Percentiles rank a stretch among this genome's conserved stretches.
Conservation (phyloP, 2,888 invertebrate species). For the Trichogramma dendrolimi region DNA sequence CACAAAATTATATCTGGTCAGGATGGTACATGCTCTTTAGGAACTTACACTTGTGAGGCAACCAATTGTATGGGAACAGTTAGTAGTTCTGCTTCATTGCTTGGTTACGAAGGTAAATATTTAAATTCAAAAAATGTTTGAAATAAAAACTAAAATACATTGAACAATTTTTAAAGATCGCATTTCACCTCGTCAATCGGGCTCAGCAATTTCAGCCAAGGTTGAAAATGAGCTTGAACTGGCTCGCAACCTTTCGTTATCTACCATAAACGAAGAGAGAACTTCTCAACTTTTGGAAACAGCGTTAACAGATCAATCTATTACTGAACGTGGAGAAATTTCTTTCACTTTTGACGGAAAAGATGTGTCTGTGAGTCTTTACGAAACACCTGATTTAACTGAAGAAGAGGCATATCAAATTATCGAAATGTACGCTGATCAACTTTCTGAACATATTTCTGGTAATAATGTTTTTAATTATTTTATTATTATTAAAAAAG, state of each 20-base stretch:
- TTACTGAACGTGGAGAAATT: slow-evolving; percentile 79
- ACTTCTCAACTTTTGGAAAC: slow-evolving; percentile 86
- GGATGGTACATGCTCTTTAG: slow-evolving; percentile 84
- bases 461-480: slow-evolving; percentile 47
- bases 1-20: slow-evolving; percentile 86
- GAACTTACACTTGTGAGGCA: slow-evolving; percentile 87
- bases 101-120: slow-evolving; percentile 76
- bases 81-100: slow-evolving; percentile 80
- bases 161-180: slow-evolving; percentile 24
- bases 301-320: slow-evolving; percentile 63
- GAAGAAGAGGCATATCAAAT: slow-evolving; percentile 89
- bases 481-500: slow-evolving; percentile 12
- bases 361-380: slow-evolving; percentile 85
- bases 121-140: not conserved
- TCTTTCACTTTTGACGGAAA: slow-evolving; percentile 89
- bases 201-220: slow-evolving; percentile 30
- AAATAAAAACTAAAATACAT: slow-evolving; percentile 12
- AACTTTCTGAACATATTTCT: slow-evolving; percentile 80
- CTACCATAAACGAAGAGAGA: slow-evolving; percentile 86
- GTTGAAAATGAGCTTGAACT: slow-evolving; percentile 55
- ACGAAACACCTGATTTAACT: slow-evolving; percentile 87
- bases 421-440: slow-evolving; percentile 91
- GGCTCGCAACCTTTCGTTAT: slow-evolving; percentile 76
- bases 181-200: slow-evolving; percentile 9
- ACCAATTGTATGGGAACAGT: slow-evolving; percentile 87